These are phyloP conservation scores for Petroica traversi DNA, from an alignment of 2,113 vertebrate genomes.

Conservation along the genomic window DNA sequence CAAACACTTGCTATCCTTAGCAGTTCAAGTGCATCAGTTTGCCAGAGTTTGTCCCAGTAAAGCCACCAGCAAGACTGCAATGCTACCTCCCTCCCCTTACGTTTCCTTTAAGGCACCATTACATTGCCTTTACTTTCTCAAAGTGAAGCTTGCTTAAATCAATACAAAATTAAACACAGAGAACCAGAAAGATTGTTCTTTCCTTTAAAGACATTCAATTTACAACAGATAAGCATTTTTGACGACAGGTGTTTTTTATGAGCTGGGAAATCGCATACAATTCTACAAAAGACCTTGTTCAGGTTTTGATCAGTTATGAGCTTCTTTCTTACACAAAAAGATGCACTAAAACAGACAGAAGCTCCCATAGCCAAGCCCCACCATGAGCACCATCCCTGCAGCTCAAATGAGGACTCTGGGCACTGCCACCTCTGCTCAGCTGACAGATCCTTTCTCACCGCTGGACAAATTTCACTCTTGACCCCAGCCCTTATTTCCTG, in stretches of 20 bases:
- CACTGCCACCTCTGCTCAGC: neutral
- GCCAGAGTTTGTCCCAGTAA: neutral
- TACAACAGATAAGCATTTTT: neutral
- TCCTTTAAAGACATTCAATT: neutral
- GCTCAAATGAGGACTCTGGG: neutral
- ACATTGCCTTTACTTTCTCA: neutral
- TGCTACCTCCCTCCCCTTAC: too few species aligned
- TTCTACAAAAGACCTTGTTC: neutral
- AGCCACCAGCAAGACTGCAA: neutral
- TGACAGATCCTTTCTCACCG: neutral
- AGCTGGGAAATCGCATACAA: fast-evolving
- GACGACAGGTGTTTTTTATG: neutral
- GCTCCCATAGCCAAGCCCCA: neutral
- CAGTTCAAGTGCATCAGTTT: neutral
- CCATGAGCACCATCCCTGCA: fast-evolving
- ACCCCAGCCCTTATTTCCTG: slow-evolving; percentile 53
- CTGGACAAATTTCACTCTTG: neutral
- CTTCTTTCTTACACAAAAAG: too few species aligned
- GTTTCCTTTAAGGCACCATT: neutral
- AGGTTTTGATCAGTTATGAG: neutral
- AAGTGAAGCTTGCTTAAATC: neutral
- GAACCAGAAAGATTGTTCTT: neutral
- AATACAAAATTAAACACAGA: neutral
- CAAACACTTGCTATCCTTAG: neutral
- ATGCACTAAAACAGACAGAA: neutral